A percentile compares a stretch with the other conserved stretches of the same genome.
Conservation (phyloP, 2,797 vertebrate genomes). For the Sarcophilus harrisii region DNA sequence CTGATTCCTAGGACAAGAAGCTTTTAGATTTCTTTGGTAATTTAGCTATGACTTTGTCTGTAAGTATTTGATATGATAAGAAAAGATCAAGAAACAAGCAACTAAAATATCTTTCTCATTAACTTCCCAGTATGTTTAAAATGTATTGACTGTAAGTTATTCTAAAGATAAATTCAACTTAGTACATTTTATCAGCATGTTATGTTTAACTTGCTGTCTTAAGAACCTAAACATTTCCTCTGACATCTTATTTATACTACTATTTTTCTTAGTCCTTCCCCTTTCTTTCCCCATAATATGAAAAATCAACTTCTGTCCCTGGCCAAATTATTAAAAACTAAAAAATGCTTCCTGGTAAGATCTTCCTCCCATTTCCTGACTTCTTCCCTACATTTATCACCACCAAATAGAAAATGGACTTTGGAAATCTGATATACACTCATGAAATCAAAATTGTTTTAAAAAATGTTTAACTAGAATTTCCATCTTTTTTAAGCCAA, state of each 20-base stretch:
- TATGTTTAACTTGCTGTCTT: not conserved
- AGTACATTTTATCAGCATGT: not conserved
- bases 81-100: not conserved
- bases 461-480: not conserved
- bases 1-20: not conserved
- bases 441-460: not conserved
- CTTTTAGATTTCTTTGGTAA: not conserved
- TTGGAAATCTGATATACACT: constrained; percentile 13
- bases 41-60: not conserved
- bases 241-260: not conserved
- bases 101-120: not conserved
- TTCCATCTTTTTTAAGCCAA: not conserved
- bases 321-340: constrained; percentile 8
- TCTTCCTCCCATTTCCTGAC: not conserved
- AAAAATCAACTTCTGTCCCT: not conserved
- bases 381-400: constrained; percentile 24
- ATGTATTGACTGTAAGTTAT: not conserved
- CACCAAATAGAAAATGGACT: constrained; percentile 3
- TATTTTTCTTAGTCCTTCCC: constrained; percentile 9
- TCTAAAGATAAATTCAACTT: not conserved
- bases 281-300: not conserved
- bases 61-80: not conserved
- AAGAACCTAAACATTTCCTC: not conserved
- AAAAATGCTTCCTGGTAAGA: constrained; percentile 50
- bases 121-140: not conserved